Base-by-base conservation (phyloP, 2,888 invertebrate genomes). In the Tanaodytes sp. region DNA sequence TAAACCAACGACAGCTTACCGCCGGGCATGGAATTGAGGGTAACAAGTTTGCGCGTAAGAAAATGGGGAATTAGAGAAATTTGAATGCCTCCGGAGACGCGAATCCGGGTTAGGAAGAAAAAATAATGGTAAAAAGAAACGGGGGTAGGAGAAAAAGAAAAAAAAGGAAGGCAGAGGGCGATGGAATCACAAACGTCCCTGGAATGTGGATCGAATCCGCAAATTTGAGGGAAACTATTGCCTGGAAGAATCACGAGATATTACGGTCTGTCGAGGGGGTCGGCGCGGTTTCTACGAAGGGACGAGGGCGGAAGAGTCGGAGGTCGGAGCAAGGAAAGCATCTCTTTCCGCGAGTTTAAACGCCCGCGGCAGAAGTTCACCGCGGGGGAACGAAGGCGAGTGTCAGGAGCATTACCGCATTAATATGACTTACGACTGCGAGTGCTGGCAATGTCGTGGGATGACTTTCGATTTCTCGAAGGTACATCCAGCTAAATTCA, bases 371-470 rank as follows among this genome's bases (percentile, higher is more conserved):
- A 63, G 61, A 66, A 63, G 58, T 66, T 71, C 54, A 62, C 58
- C 36, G 14, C 61, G 43, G 27, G 65, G 66, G 74, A 76, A 78
- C 79, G 79, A 80, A 79, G 79, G 78, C 74, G 76, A 73, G 76
- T 78, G 80, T 77, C 80, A 78, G 74, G 75, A 68, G 73, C 80
- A 79, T 78, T 71, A 73, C 68, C 75, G 75, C 78, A 79, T 79
- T 80, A 81, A 80, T 79, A 78, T 81, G 79, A 80, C 78, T 80
- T 79, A 80, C 75, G 76, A 76, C 75, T 73, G 73, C 69, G 72
- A 74, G 71, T 72, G 69, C 67, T 66, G 70, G 68, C 69, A 72
- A 73, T 65, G 73, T 71, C 71, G 70, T 71, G 62, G 52, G 72
- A 70, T 64, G 68, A 61, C 58, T 62, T 66, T 58, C 65, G 62